Evolutionary conservation across 1,140 invertebrate genomes (phyloP), one percentile per base, ranked within the genome.

Genomic region (Pogonognathellus flavescens): DNA sequence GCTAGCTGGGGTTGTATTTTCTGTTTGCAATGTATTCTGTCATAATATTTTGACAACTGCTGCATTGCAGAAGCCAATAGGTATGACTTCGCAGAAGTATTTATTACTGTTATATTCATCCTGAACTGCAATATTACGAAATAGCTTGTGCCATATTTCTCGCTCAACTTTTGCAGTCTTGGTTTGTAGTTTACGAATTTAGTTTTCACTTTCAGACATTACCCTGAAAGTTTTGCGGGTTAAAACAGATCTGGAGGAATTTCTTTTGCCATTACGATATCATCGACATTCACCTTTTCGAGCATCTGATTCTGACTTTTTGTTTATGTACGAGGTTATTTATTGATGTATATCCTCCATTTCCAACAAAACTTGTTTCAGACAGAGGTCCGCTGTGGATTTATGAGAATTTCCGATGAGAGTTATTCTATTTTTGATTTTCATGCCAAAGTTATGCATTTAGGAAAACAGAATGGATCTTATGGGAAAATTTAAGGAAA

Each of bases 21-120:
- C 20, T 66, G 70, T 41, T 49, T 76, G 70, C 70, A 49, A 76
- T 50, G 25, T 76, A 50, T 76, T 76, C 49, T 76, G 70, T 76
- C 70, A 76, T 76, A 76, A 76, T 76, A 50, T 76, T 76, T 76
- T 76, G 70, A 76, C 70, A 76, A 31, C 70, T 76, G 31, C 70
- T 76, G 70, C 70, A 50, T 41, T 76, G 70, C 70, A 76, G 70
- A 76, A 76, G 49, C 70, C 41, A 49, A 41, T 3, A 41, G 41
- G 31, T 6, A 41, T n/a, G n/a, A 57, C 10, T 13, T 13, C 9
- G 53, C n/a, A 2, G 2, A 57, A 57, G 11, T 57, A n/a, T 41
- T 41, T 41, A 41, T 41, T 41, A 41, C 31, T 41, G 2, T 1
- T 41, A 41, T 41, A 41, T 41, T 41, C 31, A 41, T 41, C 31